Evolutionary conservation across 2,113 vertebrate genomes (phyloP), one percentile per base, ranked within the genome.

Genomic region (Amblyopsis rosae): DNA sequence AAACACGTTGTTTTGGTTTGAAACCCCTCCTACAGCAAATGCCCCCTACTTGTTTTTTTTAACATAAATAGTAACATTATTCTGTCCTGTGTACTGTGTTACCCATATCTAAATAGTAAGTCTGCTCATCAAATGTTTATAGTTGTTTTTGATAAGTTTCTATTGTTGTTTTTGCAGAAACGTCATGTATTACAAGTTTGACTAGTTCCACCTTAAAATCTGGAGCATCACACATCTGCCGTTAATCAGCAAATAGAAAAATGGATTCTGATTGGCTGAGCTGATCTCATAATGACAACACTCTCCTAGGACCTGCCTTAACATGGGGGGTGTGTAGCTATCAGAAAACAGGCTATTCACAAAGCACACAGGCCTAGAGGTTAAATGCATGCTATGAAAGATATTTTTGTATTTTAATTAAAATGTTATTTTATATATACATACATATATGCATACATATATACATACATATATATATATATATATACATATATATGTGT

Each of bases 181-280:
- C 26, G 3, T 26, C 26, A 26, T 35, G 32, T 2, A 6, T 56
- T 10, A 35, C 32, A 59, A 26, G 9, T 61, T 41, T 13, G 2
- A 48, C 41, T 11, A 13, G 61, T 46, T 76, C 92, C 88, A 88
- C 89, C 91, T 92, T 93, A 92, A 91, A 65, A 57, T 0, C 41
- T 19, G 7, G 3, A 15, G 19, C 46, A 19, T 50, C 70, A 61
- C 75, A 77, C 82, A 83, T 89, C 90, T 91, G 88, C 86, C 2
- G 87, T 87, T 84, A 15, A 84, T 73, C 77, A 77, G 84, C 74
- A 56, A 81, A 82, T 73, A 75, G 56, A 51, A 67, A 60, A 63
- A 35, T 57, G 1, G 69, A 62, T 19, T 54, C 79, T 54, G 82
- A 89, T 88, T 82, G 83, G 85, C 75, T 89, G 49, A 1, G 64